These are phyloP conservation scores for Mugil cephalus DNA, from an alignment of 2,113 vertebrate species.

Conservation along the genomic window DNA sequence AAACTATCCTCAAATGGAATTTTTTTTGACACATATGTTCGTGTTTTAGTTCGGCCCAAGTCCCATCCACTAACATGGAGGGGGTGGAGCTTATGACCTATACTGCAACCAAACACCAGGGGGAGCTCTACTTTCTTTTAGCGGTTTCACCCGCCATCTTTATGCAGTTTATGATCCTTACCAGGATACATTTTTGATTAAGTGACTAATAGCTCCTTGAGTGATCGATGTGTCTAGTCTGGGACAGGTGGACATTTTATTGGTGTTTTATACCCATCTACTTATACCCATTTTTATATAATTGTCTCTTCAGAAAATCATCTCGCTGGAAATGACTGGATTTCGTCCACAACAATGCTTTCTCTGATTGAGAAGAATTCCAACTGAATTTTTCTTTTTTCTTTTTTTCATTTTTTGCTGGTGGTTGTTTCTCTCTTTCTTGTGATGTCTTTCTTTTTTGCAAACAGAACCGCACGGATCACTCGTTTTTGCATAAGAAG, in stretches of 20 bases:
- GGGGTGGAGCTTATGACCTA: no score
- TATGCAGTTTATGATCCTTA: no score
- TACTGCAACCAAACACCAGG: no score
- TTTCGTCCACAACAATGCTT: neutral
- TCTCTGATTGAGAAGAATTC: constrained; percentile 24
- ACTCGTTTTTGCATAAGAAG: constrained; percentile 6
- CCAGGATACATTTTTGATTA: no score
- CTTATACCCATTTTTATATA: constrained; percentile 2
- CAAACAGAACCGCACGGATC: neutral
- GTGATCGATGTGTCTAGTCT: neutral
- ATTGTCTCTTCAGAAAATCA: constrained; percentile 11
- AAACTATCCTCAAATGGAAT: no score
- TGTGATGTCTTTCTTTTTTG: neutral
- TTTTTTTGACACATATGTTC: no score
- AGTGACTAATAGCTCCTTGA: no score
- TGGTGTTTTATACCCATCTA: neutral
- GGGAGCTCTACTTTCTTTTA: no score
- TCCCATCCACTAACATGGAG: no score
- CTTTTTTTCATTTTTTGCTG: constrained; percentile 7
- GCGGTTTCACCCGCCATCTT: no score
- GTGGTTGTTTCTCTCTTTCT: neutral
- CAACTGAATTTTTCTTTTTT: no score
- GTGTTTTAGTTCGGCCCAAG: no score
- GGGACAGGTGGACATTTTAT: neutral
- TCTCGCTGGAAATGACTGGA: neutral